Evolutionary conservation across 2,888 invertebrate genomes (phyloP).

Genomic region (Conistra vaccinii): DNA sequence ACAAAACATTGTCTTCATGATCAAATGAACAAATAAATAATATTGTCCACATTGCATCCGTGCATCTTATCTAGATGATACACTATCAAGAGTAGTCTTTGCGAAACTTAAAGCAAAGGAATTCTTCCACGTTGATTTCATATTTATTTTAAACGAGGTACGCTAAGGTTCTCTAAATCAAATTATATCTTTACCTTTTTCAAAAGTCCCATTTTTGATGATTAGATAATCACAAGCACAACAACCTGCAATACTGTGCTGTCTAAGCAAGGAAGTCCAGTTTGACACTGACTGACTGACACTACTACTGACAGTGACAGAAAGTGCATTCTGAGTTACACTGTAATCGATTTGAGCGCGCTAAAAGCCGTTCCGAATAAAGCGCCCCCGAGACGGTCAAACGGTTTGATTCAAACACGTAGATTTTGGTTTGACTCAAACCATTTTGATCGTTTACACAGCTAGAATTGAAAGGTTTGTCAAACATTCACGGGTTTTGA

Average conservation of each 20-base stretch:
- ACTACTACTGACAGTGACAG: too few species aligned
- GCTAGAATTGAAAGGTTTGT: too few species aligned
- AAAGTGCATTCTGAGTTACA: too few species aligned
- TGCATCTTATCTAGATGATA: neutral
- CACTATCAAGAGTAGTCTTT: neutral
- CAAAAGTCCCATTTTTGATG: slow-evolving; percentile 75
- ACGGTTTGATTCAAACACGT: too few species aligned
- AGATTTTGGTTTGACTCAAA: too few species aligned
- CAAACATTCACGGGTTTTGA: too few species aligned
- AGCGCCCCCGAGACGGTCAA: too few species aligned
- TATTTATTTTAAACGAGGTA: neutral
- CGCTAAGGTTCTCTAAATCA: neutral
- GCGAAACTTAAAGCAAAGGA: neutral
- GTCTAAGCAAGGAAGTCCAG: too few species aligned
- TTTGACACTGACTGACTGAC: slow-evolving; percentile 31
- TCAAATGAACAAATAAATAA: slow-evolving; percentile 8
- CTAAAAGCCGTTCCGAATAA: too few species aligned
- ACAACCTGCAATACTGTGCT: slow-evolving; percentile 9
- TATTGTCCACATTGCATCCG: neutral
- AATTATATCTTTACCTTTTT: slow-evolving; percentile 76
- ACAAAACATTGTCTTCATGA: neutral
- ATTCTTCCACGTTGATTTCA: neutral
- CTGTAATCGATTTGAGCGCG: too few species aligned
- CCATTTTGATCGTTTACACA: too few species aligned
- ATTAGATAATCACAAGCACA: slow-evolving; percentile 73